Base-by-base conservation (phyloP, 1,140 invertebrate species). In the Mizuhopecten yessoensis region DNA sequence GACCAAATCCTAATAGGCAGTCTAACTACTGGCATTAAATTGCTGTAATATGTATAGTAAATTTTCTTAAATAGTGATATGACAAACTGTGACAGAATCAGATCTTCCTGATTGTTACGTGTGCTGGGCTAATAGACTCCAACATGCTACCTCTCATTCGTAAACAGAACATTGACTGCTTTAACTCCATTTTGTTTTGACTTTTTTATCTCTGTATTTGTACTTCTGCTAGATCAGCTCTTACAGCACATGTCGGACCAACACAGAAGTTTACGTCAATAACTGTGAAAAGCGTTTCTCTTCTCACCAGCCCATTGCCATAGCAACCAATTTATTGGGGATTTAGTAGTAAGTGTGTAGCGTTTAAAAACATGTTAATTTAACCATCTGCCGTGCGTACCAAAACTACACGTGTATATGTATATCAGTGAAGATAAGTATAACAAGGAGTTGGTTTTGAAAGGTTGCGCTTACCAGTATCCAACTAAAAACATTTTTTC, bases 291-390 rank as follows among this genome's bases (percentile, higher is more conserved):
- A 75, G 23, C n/a, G 57, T 75, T 75, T 75, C 57, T 75, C 57
- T 75, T 29, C 57, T 29, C 57, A 29, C 9, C 57, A 75, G 57
- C n/a, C 23, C 23, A 75, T 75, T 75, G 11, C 57, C 57, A 75
- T 75, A 75, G 57, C 57, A 75, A 75, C 57, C 57, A 75, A 75
- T 29, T 75, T 75, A 75, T 75, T 75, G 57, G 57, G 57, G 57
- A 75, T 75, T 75, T 75, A 75, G 57, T 0, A 75, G 57, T 29
- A 75, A 75, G 57, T 75, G 29, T 75, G 57, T 75, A 29, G 57
- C 57, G 57, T 75, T 75, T 75, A 75, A 75, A 75, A 75, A 75
- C 57, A 75, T 0, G 57, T 75, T 75, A 75, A 75, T 75, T 75
- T 29, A 23, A 75, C 57, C 57, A 75, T 75, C 57, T 75, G 57